Conservation (phyloP, 2,113 vertebrate species). For the Cephalophus harveyi region DNA sequence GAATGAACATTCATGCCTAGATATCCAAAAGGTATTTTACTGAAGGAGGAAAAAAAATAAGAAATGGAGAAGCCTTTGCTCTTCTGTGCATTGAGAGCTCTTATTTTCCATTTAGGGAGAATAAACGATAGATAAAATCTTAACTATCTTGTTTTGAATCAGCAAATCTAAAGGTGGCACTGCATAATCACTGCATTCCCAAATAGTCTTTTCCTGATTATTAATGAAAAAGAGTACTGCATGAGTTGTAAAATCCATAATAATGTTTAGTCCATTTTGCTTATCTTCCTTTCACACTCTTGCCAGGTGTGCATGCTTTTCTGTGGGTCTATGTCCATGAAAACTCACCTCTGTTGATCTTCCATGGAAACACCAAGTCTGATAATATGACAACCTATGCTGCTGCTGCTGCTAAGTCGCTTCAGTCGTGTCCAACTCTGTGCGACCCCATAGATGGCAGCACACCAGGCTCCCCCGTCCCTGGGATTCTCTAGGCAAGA, state of each 20-base stretch:
- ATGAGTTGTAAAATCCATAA: not conserved
- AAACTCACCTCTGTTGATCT: not conserved
- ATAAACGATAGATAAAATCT: not conserved
- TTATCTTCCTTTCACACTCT: not conserved
- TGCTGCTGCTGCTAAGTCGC: too few relatives aligned
- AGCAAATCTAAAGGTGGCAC: not conserved
- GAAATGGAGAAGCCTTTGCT: not conserved
- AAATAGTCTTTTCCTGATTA: not conserved
- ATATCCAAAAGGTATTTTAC: not conserved
- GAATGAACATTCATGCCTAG: not conserved
- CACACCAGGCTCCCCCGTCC: too few relatives aligned
- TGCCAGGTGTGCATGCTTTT: not conserved
- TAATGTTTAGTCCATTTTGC: not conserved
- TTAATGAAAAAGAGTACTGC: not conserved
- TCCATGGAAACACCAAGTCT: not conserved
- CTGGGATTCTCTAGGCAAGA: too few relatives aligned
- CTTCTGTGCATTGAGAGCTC: not conserved
- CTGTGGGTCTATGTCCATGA: not conserved
- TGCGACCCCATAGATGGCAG: too few relatives aligned
- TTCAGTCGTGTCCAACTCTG: too few relatives aligned
- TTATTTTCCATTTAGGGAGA: not conserved
- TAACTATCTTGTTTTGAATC: not conserved
- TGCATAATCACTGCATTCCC: not conserved
- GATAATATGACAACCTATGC: not conserved
- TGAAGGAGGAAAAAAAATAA: not conserved